phyloP scores from a whole-genome alignment of 2,888 invertebrate species.

The Drosophila setosimentum region DNA sequence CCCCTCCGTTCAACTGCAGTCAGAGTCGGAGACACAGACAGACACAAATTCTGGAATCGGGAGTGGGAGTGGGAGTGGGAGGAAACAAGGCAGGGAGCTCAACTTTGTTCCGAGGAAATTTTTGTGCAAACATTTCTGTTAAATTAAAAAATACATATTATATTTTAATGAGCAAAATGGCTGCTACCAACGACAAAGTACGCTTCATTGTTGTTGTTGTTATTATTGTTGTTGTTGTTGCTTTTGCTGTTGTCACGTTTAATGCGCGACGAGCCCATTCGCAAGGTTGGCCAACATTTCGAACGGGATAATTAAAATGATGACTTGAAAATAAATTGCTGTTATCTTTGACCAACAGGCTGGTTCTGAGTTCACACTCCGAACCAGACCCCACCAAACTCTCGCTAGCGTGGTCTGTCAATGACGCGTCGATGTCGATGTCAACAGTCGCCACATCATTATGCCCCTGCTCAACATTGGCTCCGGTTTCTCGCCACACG shows the following conservation, averaged over 20 bases:
- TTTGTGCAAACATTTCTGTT: conserved; percentile 84
- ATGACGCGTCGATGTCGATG: conserved; percentile 72
- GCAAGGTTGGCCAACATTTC: conserved; percentile 70
- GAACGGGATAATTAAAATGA: conserved; percentile 84
- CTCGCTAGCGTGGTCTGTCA: conserved; percentile 50
- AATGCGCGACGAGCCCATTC: conserved; percentile 72
- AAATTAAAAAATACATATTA: conserved; percentile 85
- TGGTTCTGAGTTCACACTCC: conserved; percentile 35
- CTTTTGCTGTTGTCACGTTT: conserved; percentile 69
- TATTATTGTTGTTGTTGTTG: conserved; percentile 15
- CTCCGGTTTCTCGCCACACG: conserved; percentile 23
- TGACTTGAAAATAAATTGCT: conserved; percentile 84
- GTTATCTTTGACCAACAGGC: conserved; percentile 84
- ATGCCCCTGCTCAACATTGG: conserved; percentile 43
- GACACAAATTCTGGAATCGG: conserved; percentile 41
- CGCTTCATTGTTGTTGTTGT: conserved; percentile 15
- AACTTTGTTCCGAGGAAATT: conserved; percentile 79
- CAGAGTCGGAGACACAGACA: conserved; percentile 51
- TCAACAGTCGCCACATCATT: conserved; percentile 68
- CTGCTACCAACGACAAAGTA: conserved; percentile 46
- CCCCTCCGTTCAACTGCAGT: conserved; percentile 38
- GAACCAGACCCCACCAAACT: conserved; percentile 1
- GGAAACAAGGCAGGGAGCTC: conserved; percentile 59
- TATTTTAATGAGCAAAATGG: conserved; percentile 84
- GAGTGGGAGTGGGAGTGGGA: conserved; percentile 42